Conservation (phyloP, 2,113 vertebrate genomes). For the Geococcyx californianus region DNA sequence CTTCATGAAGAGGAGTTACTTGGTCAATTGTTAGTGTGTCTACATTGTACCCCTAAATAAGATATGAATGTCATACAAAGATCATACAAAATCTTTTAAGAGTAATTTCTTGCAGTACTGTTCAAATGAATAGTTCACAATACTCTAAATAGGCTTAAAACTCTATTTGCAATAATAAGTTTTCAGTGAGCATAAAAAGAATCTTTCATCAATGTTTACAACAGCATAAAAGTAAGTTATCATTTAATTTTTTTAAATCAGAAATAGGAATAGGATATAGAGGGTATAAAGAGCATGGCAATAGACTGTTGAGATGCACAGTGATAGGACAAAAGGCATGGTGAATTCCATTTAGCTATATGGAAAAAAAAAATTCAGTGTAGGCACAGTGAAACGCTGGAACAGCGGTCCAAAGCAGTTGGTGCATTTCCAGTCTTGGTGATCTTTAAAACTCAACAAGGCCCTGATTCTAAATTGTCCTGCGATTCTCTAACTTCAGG, state of each 20-base stretch:
- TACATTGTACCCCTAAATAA: slow-evolving; percentile 88
- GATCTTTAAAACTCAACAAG: neutral
- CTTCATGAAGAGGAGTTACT: slow-evolving; percentile 92
- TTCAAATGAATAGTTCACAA: neutral
- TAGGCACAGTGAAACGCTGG: neutral
- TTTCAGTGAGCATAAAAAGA: neutral
- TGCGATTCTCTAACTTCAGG: neutral
- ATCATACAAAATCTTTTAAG: neutral
- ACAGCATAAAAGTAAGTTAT: neutral
- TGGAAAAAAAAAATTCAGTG: neutral
- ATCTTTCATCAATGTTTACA: neutral
- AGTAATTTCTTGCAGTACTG: rapidly evolving
- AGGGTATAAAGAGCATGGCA: neutral
- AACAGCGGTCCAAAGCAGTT: neutral
- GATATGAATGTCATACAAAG: neutral
- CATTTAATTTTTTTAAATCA: neutral
- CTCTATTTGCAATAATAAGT: neutral
- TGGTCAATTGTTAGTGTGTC: slow-evolving; percentile 93
- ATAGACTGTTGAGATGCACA: neutral
- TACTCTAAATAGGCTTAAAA: neutral
- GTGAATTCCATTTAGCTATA: neutral
- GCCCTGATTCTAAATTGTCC: neutral
- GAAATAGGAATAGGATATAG: neutral
- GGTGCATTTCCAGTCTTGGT: neutral
- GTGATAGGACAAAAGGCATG: neutral